These are phyloP conservation scores for Gallirallus australis DNA, from an alignment of 2,797 vertebrate genomes.

Conservation along the genomic window DNA sequence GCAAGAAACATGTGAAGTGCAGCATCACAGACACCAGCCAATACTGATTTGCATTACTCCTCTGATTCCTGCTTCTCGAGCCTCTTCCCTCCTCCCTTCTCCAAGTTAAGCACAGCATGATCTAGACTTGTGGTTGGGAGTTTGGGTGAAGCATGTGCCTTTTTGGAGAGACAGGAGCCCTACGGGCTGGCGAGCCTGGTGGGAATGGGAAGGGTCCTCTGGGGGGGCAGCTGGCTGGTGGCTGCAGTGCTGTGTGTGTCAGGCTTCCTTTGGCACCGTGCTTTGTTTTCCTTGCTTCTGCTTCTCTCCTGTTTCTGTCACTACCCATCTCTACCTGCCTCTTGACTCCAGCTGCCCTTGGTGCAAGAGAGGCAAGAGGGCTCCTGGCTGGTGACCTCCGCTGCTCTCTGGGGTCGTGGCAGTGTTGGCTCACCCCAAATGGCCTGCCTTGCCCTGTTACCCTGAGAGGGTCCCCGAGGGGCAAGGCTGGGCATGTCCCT, in stretches of 20 bases:
- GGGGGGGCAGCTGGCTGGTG: too few species aligned
- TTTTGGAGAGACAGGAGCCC: not conserved
- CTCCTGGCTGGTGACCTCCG: not conserved
- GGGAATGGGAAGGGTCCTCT: not conserved
- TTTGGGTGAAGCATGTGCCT: rapidly evolving
- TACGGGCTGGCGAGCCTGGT: not conserved
- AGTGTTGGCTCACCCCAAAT: not conserved
- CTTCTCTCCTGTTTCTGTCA: not conserved
- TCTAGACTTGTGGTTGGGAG: not conserved
- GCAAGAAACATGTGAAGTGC: not conserved
- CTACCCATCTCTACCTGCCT: not conserved
- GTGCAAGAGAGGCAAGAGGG: not conserved
- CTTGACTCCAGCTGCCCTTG: not conserved
- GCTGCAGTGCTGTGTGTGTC: rapidly evolving
- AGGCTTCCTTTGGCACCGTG: not conserved
- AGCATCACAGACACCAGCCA: not conserved
- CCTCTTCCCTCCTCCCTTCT: not conserved
- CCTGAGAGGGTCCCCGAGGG: not conserved
- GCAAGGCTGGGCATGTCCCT: not conserved
- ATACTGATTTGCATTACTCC: not conserved
- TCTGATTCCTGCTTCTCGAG: not conserved
- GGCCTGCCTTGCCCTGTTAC: not conserved
- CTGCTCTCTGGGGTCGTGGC: rapidly evolving
- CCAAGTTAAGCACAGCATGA: not conserved
- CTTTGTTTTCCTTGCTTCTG: not conserved